Percentiles rank a stretch among this genome's conserved stretches.
These are phyloP conservation scores for Tubulanus polymorphus DNA, from an alignment of 2,888 invertebrate species.

Conservation along the genomic window DNA sequence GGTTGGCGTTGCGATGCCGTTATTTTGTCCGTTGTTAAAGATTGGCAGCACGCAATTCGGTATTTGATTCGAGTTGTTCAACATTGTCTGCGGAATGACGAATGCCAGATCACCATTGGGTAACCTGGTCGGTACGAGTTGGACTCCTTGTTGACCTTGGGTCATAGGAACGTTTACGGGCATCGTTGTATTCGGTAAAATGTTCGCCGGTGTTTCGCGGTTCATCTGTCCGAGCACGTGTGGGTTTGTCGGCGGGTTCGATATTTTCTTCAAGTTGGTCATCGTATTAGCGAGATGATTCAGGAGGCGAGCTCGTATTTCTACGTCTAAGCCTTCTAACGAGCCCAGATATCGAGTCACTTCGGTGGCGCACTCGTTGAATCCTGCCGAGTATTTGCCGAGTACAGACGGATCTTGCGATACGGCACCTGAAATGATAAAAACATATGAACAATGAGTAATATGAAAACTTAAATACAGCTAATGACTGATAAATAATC, in stretches of 20 bases:
- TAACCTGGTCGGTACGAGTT: slow-evolving; percentile 26
- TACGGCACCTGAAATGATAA: slow-evolving; percentile 58
- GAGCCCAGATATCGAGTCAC: slow-evolving; percentile 32
- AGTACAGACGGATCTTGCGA: slow-evolving; percentile 75
- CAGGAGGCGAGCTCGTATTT: slow-evolving; percentile 28
- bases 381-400: slow-evolving; percentile 37
- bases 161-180: neutral
- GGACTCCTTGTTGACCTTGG: slow-evolving; percentile 11
- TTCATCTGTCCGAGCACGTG: neutral
- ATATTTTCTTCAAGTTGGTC: neutral
- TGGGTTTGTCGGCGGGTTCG: neutral
- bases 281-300: slow-evolving; percentile 27
- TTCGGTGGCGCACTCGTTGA: slow-evolving; percentile 40
- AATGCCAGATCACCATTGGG: slow-evolving; percentile 29
- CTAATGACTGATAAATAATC: too few relatives aligned
- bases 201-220: neutral
- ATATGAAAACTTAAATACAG: too few relatives aligned
- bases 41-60: too few relatives aligned
- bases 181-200: neutral
- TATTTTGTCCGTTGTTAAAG: too few relatives aligned
- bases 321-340: slow-evolving; percentile 27
- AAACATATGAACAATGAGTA: neutral
- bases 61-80: too few relatives aligned
- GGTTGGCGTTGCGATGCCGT: too few relatives aligned
- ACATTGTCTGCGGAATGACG: slow-evolving; percentile 28